Evolutionary conservation across 2,113 vertebrate genomes (phyloP).

Genomic region (Aptenodytes forsteri): DNA sequence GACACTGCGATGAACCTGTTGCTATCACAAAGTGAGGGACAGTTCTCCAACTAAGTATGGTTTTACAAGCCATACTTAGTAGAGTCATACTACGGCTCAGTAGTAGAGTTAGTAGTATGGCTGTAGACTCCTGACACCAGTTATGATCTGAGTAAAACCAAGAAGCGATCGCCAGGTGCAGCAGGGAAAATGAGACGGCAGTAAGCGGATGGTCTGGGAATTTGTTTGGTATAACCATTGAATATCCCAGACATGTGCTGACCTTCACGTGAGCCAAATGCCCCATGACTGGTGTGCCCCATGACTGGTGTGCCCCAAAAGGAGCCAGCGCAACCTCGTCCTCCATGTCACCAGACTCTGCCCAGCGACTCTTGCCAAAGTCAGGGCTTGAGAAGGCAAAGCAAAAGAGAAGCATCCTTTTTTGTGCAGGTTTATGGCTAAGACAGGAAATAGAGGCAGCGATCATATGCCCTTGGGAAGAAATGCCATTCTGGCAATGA

Average conservation of each 20-base stretch:
- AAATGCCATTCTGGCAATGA: background rate
- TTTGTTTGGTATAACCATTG: background rate
- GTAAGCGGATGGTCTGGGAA: background rate
- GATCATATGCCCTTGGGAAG: background rate
- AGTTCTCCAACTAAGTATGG: background rate
- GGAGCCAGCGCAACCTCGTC: background rate
- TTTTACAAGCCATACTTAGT: background rate
- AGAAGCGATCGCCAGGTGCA: background rate
- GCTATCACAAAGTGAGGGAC: background rate
- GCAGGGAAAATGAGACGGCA: background rate
- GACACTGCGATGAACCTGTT: fast-evolving
- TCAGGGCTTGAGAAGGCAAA: background rate
- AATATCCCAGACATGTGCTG: background rate
- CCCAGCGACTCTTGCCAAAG: background rate
- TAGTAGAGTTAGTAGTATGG: background rate
- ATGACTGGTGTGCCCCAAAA: background rate
- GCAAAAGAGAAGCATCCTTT: background rate
- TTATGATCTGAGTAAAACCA: background rate
- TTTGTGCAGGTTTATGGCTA: background rate
- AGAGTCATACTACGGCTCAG: background rate
- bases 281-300: fast-evolving
- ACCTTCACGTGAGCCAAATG: background rate
- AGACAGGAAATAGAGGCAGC: background rate
- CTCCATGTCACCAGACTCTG: background rate
- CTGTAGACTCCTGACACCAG: background rate